Conservation (phyloP, 2,113 vertebrate species). For the Benitochromis conjunctus region DNA sequence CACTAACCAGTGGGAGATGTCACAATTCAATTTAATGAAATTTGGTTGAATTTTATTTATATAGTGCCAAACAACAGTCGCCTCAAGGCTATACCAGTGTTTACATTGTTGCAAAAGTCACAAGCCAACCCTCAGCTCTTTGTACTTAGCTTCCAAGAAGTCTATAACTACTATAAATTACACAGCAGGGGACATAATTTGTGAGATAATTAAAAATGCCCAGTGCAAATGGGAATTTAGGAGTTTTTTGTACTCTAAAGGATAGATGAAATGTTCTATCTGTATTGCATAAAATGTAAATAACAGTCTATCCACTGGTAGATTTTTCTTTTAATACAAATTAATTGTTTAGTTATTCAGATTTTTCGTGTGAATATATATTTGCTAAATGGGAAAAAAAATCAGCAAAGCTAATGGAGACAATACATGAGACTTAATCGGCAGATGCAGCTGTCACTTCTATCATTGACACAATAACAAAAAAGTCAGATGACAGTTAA, state of each 20-base stretch:
- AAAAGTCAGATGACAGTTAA: slow-evolving; percentile 4
- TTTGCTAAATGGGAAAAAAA: background rate
- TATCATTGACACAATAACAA: slow-evolving; percentile 1
- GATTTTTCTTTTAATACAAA: background rate
- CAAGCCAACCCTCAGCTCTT: background rate
- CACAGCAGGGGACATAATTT: background rate
- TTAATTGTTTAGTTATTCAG: background rate
- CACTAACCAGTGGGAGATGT: background rate
- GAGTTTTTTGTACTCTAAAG: background rate
- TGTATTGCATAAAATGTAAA: background rate
- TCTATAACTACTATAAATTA: background rate
- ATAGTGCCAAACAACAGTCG: background rate
- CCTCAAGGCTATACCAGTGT: background rate
- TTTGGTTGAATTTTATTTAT: background rate
- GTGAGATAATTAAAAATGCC: background rate
- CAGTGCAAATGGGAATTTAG: background rate
- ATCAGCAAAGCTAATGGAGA: background rate
- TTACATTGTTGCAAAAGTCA: background rate
- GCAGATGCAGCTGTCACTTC: background rate
- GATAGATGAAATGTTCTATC: background rate
- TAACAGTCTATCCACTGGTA: background rate
- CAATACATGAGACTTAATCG: background rate
- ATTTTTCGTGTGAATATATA: background rate
- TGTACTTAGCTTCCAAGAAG: background rate
- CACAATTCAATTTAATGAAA: background rate